Base-by-base conservation (phyloP, 2,113 vertebrate genomes). In the Alexandromys fortis region DNA sequence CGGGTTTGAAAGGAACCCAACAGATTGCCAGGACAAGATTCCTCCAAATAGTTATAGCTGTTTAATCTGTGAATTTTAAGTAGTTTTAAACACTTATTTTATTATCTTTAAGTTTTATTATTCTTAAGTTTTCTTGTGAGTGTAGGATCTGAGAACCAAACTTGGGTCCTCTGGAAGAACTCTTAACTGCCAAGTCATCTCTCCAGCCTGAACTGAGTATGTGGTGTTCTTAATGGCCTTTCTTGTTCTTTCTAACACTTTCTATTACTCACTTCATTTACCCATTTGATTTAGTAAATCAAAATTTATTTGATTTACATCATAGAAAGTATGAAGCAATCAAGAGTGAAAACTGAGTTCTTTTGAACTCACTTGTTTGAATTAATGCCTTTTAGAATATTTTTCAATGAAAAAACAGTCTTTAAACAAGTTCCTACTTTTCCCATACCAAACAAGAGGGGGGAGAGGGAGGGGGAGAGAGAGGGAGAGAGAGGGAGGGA, bases 391-490 rank as follows among this genome's bases (percentile, higher is more conserved):
- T n/a, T 89, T 85, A 92, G 63, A 38, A 38, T n/a, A 76, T 3
- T 92, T 45, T 81, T n/a, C n/a, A 68, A 1, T 87, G n/a, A 89
- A 95, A 95, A 91, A 89, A 0, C 3, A 52, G 9, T 16, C 68
- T 82, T 92, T 42, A 76, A 16, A n/a, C 9, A 45, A 42, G 7
- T 0, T 81, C 17, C 49, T 89, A 13, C 17, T 72, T 91, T 83
- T 93, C 33, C 35, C 91, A 91, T 55, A 7, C 10, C 75, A 68
- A 49, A 86, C 3, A 1, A 67, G 9, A 30, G 22, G 22, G 21
- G 7, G 8, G 10, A 30, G 3, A 30, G 3, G 0, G 22, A 0
- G 7, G 9, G 3, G 3, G 0, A 28, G 9, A 65, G 9, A 65
- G 9, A 11, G 11, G 35, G 26, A 65, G 3, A 10, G 0, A 28